Base-by-base conservation (phyloP, 2,797 vertebrate genomes). In the Lepus townsendii region DNA sequence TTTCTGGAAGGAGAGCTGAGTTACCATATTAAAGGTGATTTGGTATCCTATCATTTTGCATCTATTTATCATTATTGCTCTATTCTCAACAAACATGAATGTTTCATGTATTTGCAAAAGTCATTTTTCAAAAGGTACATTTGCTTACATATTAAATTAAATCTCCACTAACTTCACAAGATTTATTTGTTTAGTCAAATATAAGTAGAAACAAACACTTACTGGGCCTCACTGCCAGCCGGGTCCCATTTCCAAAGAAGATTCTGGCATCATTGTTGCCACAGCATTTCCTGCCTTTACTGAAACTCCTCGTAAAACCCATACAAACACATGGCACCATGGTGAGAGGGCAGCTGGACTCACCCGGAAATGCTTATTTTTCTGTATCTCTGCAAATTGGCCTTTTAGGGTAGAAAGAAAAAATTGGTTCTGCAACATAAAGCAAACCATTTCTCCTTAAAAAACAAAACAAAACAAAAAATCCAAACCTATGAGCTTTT, bases 161-260 rank as follows among this genome's bases (percentile, higher is more conserved):
- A 91, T 63, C 57, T 92, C 80, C 42, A 32, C 71, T 80, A 80
- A 85, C 87, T 90, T 88, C 22, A 42, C 8, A n/a, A 77, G 72
- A 78, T 90, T 91, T 96, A 91, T 77, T 83, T 87, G 65, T 94
- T 96, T 79, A 83, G 72, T 95, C 47, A 73, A 50, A 94, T 84
- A 91, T 79, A 96, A 96, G 66, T 38, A 91, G 80, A 88, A 78
- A 76, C 3, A 62, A 32, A 54, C 47, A 98, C 98, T 98, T 95
- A 98, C 97, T 95, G 71, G 96, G 93, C 83, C 91, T 91, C 90
- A 98, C 94, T 57, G 88, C 60, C 13, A 98, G 72, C 92, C 96
- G 97, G 32, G 98, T 98, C 97, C 98, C 98, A n/a, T 42, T 57
- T 75, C 98, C 97, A 89, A 98, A 98, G 57, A 97, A 65, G 7